Conservation (phyloP, 1,140 invertebrate genomes). For the Drosophila setifemur region DNA sequence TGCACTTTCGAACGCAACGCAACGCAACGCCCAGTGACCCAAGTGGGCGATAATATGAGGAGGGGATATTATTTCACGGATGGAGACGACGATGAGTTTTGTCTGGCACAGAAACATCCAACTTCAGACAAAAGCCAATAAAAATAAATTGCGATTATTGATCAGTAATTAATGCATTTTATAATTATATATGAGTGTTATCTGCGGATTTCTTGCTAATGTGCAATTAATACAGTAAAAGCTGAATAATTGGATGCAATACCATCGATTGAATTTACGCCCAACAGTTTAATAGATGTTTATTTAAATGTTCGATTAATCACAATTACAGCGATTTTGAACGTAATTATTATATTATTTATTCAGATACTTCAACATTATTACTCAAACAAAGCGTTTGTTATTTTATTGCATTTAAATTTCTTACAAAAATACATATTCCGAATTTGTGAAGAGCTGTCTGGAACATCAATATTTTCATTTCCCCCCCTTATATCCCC, state of each 20-base stretch:
- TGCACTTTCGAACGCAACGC: slow-evolving; percentile 48
- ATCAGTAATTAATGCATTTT: not conserved
- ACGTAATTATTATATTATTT: too few relatives aligned
- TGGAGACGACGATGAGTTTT: slow-evolving; percentile 9
- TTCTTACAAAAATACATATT: not conserved
- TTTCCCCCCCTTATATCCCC: not conserved
- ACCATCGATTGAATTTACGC: not conserved
- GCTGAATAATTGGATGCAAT: not conserved
- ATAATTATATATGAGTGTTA: not conserved
- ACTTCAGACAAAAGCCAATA: slow-evolving; percentile 10
- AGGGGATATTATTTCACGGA: not conserved
- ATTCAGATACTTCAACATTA: too few relatives aligned
- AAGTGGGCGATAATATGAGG: not conserved
- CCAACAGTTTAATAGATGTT: not conserved
- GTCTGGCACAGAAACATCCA: slow-evolving; percentile 39
- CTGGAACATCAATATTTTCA: slow-evolving; percentile 10
- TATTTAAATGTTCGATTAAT: too few relatives aligned
- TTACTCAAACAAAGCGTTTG: too few relatives aligned
- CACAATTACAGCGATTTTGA: too few relatives aligned
- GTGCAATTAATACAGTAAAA: not conserved
- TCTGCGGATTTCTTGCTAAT: not conserved
- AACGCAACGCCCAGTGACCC: slow-evolving; percentile 2
- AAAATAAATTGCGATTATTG: not conserved
- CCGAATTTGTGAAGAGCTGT: not conserved
- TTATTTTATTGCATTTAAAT: too few relatives aligned